Evolutionary conservation across 2,113 vertebrate species (phyloP), one percentile per base, ranked within the genome.

Genomic region (Tachycineta bicolor): DNA sequence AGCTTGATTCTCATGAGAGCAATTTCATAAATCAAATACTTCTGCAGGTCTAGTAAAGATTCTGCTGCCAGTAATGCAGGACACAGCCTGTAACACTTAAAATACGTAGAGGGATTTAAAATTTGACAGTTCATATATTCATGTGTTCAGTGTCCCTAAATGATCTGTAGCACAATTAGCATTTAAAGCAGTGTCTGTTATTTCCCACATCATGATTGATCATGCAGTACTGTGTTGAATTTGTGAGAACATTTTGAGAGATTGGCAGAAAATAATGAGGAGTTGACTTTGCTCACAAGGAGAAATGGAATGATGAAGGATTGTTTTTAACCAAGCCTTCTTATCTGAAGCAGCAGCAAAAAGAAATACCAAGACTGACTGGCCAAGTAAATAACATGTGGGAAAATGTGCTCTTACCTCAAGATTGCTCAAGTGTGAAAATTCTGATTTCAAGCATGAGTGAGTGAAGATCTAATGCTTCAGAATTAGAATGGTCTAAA

Each of bases 191-290:
- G 62, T 4, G 11, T 69, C 87, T 95, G 65, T 83, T 93, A 84
- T 85, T 94, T 93, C 46, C 49, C 62, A 76, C 49, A 79, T 79
- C 62, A 43, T 84, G 78, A 96, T 65, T 93, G 87, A 96, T 96
- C 77, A 87, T 69, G 65, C n/a, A 73, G 44, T 46, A 87, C 74
- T 37, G 49, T 79, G 37, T 43, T 76, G 94, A 85, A 89, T 85
- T 89, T 82, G n/a, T 69, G 53, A 92, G 81, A 96, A 91, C n/a
- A 44, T 76, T 96, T 46, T 93, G 74, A 76, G 37, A 92, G 46
- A 82, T 46, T 87, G 78, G 21, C 77, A 95, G 82, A 83, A 96
- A 96, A 95, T 87, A 96, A 95, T 55, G 70, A 92, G 58, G n/a
- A 86, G 52, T 60, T 89, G 91, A 94, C 81, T 93, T 95, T 76